A percentile compares a stretch with the other conserved stretches of the same genome.
Conservation (phyloP, 2,113 vertebrate species). For the Australoheros scitulus region DNA sequence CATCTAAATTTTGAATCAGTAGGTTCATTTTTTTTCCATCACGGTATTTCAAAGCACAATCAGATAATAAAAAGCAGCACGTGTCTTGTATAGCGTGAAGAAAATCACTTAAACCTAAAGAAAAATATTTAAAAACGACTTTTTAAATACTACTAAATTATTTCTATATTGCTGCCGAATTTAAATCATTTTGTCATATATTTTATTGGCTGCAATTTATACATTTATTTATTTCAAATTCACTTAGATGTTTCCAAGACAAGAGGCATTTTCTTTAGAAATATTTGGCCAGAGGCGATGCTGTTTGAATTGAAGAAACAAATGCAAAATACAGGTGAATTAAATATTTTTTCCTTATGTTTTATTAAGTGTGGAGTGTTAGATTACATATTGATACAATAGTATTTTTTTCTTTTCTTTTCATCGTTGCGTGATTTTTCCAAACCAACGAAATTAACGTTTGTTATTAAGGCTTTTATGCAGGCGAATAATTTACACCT, state of each 20-base stretch:
- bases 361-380: conserved; percentile 12
- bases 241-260: not conserved
- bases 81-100: not conserved
- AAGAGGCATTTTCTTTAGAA: not conserved
- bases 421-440: not conserved
- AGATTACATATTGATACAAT: not conserved
- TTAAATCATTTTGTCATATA: not conserved
- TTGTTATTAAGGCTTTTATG: not conserved
- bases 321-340: conserved; percentile 5
- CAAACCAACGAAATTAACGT: conserved; percentile 38
- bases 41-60: not conserved
- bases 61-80: conserved; percentile 23
- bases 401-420: not conserved
- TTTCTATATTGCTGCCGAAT: not conserved
- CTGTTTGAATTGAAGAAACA: not conserved
- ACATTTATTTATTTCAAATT: not conserved
- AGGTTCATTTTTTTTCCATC: not conserved
- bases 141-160: not conserved
- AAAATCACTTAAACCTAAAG: not conserved
- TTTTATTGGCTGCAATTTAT: not conserved
- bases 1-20: not conserved
- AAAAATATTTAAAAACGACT: conserved; percentile 7
- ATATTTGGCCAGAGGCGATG: not conserved
- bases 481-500: conserved; percentile 18
- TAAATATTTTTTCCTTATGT: not conserved